phyloP scores from a whole-genome alignment of 1,140 invertebrate species.

The Asbolus verrucosus region DNA sequence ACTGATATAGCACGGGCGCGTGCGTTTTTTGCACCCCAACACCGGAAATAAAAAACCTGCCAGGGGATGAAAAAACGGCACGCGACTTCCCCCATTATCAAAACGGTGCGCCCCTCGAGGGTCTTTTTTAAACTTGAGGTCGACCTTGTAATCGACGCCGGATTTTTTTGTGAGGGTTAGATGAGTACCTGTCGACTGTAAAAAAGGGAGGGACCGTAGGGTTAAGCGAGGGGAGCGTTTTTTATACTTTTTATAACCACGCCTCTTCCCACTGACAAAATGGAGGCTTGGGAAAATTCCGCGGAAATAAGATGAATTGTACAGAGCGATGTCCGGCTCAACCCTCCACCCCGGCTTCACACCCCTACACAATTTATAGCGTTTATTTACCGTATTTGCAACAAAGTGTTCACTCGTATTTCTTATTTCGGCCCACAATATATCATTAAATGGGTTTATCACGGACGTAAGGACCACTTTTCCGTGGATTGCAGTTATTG shows the following conservation, averaged over 20 bases:
- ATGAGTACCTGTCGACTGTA: slow-evolving; percentile 42
- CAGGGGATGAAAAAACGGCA: slow-evolving; percentile 50
- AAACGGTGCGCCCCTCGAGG: slow-evolving; percentile 41
- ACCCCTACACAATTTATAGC: slow-evolving; percentile 48
- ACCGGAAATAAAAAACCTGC: slow-evolving; percentile 48
- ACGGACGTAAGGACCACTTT: slow-evolving; percentile 43
- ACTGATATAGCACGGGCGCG: slow-evolving; percentile 9
- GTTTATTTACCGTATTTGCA: slow-evolving; percentile 57
- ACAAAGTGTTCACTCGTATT: slow-evolving; percentile 52
- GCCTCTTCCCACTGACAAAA: slow-evolving; percentile 41
- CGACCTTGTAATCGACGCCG: neutral
- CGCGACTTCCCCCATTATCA: slow-evolving; percentile 50
- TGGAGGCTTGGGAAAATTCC: slow-evolving; percentile 34
- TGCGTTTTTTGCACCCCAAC: slow-evolving; percentile 25
- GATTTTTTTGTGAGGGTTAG: slow-evolving; percentile 33
- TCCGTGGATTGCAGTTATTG: slow-evolving; percentile 50
- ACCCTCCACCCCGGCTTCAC: slow-evolving; percentile 51
- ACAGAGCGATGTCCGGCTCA: neutral
- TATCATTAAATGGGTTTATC: slow-evolving; percentile 48
- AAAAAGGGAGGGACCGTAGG: too few relatives aligned
- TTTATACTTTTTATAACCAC: slow-evolving; percentile 53
- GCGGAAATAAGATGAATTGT: neutral
- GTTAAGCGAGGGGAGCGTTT: slow-evolving; percentile 49
- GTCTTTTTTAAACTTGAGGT: slow-evolving; percentile 38
- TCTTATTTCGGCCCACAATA: slow-evolving; percentile 52